These are phyloP conservation scores for Drosophila setifemur DNA, from an alignment of 1,140 invertebrate genomes.

Conservation along the genomic window DNA sequence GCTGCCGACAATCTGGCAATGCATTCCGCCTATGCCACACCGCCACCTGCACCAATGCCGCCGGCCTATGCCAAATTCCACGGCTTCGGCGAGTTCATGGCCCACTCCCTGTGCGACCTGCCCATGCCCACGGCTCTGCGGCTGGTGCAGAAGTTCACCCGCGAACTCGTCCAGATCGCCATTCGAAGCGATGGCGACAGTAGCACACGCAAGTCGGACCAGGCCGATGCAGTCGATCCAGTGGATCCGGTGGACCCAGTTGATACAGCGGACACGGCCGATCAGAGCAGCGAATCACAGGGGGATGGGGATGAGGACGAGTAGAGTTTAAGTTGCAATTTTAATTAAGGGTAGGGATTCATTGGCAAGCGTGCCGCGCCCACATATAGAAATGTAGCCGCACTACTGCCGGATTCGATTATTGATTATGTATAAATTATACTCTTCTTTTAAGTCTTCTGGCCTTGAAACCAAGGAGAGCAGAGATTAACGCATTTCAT, in stretches of 20 bases:
- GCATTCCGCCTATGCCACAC: constrained; percentile 5
- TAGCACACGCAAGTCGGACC: constrained; percentile 9
- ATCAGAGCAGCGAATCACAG: constrained; percentile 37
- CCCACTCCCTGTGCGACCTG: constrained; percentile 70
- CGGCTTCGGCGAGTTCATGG: constrained; percentile 78
- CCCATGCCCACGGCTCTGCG: constrained; percentile 58
- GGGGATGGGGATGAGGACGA: constrained; percentile 19
- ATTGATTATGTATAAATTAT: constrained; percentile 23
- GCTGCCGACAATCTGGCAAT: constrained; percentile 1
- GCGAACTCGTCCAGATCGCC: constrained; percentile 65
- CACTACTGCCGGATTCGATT: constrained; percentile 37
- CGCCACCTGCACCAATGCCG: background rate
- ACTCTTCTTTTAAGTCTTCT: constrained; percentile 28
- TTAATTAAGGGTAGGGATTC: constrained; percentile 30
- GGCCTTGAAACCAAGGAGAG: background rate
- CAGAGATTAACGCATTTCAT: constrained; percentile 24
- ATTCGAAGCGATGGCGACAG: constrained; percentile 10
- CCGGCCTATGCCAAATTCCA: constrained; percentile 64
- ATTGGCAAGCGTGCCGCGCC: constrained; percentile 9
- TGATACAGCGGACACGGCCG: background rate
- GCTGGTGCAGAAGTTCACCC: constrained; percentile 75
- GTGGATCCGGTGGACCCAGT: constrained; percentile 3
- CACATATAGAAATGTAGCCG: constrained; percentile 26
- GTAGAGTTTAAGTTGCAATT: constrained; percentile 40
- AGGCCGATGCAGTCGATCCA: constrained; percentile 1